Conservation (phyloP, 2,797 vertebrate species). For the Mus minutoides region DNA sequence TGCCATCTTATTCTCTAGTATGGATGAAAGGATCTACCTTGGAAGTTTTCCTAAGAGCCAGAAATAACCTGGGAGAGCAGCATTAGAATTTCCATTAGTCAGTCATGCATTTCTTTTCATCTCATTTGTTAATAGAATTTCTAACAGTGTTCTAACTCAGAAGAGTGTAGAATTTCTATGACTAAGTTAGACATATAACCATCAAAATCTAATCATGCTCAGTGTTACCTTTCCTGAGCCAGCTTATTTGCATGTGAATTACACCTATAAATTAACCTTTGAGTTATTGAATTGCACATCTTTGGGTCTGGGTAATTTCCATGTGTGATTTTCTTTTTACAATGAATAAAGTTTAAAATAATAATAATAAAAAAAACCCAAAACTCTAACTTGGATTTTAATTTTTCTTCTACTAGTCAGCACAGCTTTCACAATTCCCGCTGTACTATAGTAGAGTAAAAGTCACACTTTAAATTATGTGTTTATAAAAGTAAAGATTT, state of each 20-base stretch:
- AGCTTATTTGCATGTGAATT: not conserved
- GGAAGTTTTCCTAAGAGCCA: constrained; percentile 41
- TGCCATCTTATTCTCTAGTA: not conserved
- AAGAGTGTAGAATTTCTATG: not conserved
- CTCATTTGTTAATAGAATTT: not conserved
- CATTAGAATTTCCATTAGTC: not conserved
- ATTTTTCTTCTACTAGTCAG: constrained; percentile 45
- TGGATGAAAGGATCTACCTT: not conserved
- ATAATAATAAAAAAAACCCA: not conserved
- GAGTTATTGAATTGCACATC: not conserved
- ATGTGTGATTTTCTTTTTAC: not conserved
- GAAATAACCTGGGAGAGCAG: constrained; percentile 12
- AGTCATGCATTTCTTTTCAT: not conserved
- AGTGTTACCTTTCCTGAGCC: not conserved
- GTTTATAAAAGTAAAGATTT: constrained; percentile 60
- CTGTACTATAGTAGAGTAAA: constrained; percentile 7
- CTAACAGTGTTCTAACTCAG: not conserved
- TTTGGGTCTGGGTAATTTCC: not conserved
- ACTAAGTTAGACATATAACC: not conserved
- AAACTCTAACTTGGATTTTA: constrained; percentile 6
- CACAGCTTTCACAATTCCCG: not conserved
- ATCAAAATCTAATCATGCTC: not conserved
- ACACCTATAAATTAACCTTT: not conserved
- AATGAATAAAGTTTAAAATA: not conserved
- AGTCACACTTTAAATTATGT: constrained; percentile 59